Conservation (phyloP, 2,797 vertebrate genomes). For the Gymnoscopelus microlampas region DNA sequence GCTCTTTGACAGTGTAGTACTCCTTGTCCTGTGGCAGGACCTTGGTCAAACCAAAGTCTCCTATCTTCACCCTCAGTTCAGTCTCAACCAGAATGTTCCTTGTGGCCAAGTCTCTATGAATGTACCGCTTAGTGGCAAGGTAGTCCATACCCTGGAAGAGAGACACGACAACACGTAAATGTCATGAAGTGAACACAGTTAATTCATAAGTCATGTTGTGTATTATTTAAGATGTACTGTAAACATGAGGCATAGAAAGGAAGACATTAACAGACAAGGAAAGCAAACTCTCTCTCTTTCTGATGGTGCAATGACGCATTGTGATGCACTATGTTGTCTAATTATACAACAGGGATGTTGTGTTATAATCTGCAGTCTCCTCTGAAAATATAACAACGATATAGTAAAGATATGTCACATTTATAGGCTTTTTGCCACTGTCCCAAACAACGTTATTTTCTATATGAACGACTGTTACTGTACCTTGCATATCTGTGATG, state of each 20-base stretch:
- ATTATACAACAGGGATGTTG: too few relatives aligned
- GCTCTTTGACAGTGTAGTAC: slow-evolving; percentile 97
- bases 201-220: too few relatives aligned
- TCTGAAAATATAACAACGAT: neutral
- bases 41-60: slow-evolving; percentile 97
- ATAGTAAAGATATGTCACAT: neutral
- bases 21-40: slow-evolving; percentile 97
- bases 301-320: too few relatives aligned
- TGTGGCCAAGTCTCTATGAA: slow-evolving; percentile 96
- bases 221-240: too few relatives aligned
- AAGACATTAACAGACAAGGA: too few relatives aligned
- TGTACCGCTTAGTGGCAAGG: slow-evolving; percentile 91
- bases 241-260: too few relatives aligned
- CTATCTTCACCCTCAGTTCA: slow-evolving; percentile 97
- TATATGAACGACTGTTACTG: slow-evolving; percentile 48
- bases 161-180: neutral
- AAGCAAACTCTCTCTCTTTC: too few relatives aligned
- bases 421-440: too few relatives aligned
- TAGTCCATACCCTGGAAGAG: slow-evolving; percentile 94
- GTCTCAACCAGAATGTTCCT: slow-evolving; percentile 97
- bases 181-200: too few relatives aligned
- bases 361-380: too few relatives aligned
- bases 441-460: neutral
- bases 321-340: too few relatives aligned
- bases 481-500: slow-evolving; percentile 96